Evolutionary conservation across 2,113 vertebrate genomes (phyloP).

Genomic region (Microcebus lehilahytsara): DNA sequence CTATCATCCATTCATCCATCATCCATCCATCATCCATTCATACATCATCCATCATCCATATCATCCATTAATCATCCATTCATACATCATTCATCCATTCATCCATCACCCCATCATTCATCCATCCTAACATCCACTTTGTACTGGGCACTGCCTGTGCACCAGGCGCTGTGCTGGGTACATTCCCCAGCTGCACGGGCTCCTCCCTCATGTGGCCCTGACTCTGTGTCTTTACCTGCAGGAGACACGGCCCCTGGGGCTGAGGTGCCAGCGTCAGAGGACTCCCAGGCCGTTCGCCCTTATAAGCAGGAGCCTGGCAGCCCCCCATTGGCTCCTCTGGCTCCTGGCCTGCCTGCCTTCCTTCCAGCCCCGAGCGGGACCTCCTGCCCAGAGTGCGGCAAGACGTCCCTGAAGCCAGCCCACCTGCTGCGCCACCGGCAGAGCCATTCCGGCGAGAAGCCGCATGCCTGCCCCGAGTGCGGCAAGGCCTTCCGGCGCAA

Average conservation of each 20-base stretch:
- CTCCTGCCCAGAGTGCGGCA: slow-evolving; percentile 77
- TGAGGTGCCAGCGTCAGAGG: not conserved
- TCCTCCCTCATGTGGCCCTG: accelerated
- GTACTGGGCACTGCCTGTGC: not conserved
- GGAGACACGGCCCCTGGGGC: not conserved
- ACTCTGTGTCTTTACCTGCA: not conserved
- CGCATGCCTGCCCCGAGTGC: slow-evolving; percentile 79
- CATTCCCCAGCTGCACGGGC: accelerated
- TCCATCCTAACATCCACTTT: too few relatives aligned
- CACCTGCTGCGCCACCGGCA: slow-evolving; percentile 74
- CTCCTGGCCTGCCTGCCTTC: slow-evolving; percentile 21
- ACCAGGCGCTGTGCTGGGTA: not conserved
- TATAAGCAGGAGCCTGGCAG: slow-evolving; percentile 73
- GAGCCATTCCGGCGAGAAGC: slow-evolving; percentile 75
- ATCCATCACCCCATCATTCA: too few relatives aligned
- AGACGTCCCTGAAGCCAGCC: slow-evolving; percentile 62
- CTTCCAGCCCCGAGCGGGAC: not conserved
- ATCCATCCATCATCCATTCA: too few relatives aligned
- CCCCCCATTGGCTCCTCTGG: not conserved
- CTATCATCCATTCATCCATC: too few relatives aligned
- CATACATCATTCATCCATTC: too few relatives aligned
- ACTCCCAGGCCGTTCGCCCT: not conserved
- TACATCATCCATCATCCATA: too few relatives aligned
- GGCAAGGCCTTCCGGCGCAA: slow-evolving; percentile 82
- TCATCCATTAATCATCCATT: too few relatives aligned